Evolutionary conservation across 2,888 invertebrate genomes (phyloP).

Genomic region (Nomada fucata): DNA sequence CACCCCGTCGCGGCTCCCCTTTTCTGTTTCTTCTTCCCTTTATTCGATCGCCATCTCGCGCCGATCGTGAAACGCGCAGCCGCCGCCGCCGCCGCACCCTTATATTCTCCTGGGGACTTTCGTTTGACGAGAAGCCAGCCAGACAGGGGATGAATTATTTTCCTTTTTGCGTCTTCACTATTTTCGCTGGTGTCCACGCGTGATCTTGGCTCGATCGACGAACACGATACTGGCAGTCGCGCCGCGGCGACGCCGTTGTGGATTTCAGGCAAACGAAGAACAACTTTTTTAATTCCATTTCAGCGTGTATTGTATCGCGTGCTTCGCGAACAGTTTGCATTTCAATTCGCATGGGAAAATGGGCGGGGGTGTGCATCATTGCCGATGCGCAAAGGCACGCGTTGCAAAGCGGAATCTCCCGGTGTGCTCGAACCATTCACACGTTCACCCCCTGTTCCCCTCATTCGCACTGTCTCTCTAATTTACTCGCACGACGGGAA

Average conservation of each 20-base stretch:
- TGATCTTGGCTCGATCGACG: constrained; percentile 41
- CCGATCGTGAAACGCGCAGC: constrained; percentile 51
- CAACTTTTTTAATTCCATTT: not conserved
- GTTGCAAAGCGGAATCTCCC: constrained; percentile 53
- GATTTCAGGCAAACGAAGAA: constrained; percentile 43
- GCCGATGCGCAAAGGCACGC: constrained; percentile 27
- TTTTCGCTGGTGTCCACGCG: not conserved
- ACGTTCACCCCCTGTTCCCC: constrained; percentile 60
- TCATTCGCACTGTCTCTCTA: constrained; percentile 71
- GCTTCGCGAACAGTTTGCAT: constrained; percentile 29
- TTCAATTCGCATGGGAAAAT: constrained; percentile 54
- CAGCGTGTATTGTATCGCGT: not conserved
- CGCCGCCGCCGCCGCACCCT: constrained; percentile 19
- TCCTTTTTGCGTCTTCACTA: not conserved
- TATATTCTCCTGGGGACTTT: constrained; percentile 25
- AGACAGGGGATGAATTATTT: not conserved
- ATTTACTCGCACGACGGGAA: constrained; percentile 58
- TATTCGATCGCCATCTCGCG: constrained; percentile 43
- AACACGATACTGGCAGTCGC: constrained; percentile 52
- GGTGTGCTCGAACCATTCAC: constrained; percentile 62
- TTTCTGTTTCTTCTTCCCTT: constrained; percentile 19
- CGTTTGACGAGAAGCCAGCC: constrained; percentile 25
- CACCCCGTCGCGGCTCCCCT: not conserved
- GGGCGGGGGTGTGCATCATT: constrained; percentile 21
- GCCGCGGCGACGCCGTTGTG: constrained; percentile 33